Evolutionary conservation across 2,113 vertebrate genomes (phyloP), one percentile per base, ranked within the genome.

Genomic region (Xerus inauris): DNA sequence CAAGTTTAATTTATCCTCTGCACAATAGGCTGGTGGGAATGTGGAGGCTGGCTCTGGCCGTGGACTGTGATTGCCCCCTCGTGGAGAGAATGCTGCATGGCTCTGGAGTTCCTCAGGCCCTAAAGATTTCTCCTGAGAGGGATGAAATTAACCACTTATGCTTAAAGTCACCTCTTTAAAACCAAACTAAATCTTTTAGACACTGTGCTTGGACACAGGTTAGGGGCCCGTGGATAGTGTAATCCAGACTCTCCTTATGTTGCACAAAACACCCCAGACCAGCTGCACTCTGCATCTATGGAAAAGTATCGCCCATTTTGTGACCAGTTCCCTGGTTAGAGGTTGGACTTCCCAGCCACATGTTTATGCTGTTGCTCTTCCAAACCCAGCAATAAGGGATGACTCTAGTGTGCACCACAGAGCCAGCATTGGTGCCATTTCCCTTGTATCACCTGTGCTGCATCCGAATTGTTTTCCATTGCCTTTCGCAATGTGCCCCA

Each of bases 41-140:
- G 0, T 19, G 22, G 73, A 0, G 9, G 22, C 40, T 47, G 59
- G 59, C 80, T 67, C 54, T 72, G 62, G 69, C 87, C 0, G 17
- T 98, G 98, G 98, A 79, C 94, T 95, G 35, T 91, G 97, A 98
- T 91, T 98, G 99, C 99, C 98, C 98, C 98, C 99, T 98, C 97
- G 98, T 99, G 99, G 98, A 97, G 32, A n/a, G 89, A 87, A 38
- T 22, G 8, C 89, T 54, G 69, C 69, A 51, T 57, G 24, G 51
- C 71, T 65, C 69, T 96, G 12, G 38, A 64, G n/a, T 0, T 20
- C 76, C 49, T 30, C 62, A 30, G 76, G 32, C 57, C 79, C 82
- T 75, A 42, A 22, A 57, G 80, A 76, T 97, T 84, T 69, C 65
- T 95, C 59, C 32, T 87, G 65, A n/a, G 47, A 22, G 26, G 75